Percentiles rank a stretch among this genome's conserved stretches.
These are phyloP conservation scores for Parasteatoda tepidariorum DNA, from an alignment of 1,140 invertebrate species.

Conservation along the genomic window DNA sequence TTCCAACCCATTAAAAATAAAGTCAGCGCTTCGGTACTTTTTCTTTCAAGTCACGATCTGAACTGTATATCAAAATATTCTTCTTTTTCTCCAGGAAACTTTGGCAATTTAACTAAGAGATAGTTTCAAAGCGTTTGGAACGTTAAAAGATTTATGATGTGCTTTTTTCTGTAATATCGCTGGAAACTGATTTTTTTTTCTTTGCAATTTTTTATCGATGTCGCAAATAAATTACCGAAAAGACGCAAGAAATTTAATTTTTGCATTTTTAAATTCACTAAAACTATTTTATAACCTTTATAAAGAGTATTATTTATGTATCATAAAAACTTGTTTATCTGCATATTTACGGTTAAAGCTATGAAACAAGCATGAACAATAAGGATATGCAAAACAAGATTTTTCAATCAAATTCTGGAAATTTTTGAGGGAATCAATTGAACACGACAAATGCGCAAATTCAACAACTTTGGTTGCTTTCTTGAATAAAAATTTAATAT, in stretches of 20 bases:
- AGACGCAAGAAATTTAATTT: not conserved
- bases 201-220: not conserved
- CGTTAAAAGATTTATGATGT: conserved; percentile 28
- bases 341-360: too few species aligned
- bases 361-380: too few species aligned
- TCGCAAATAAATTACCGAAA: not conserved
- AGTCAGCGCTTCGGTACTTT: not conserved
- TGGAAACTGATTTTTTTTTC: not conserved
- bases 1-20: conserved; percentile 34
- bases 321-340: too few species aligned
- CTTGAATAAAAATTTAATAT: too few species aligned
- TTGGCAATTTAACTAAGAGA: conserved; percentile 3
- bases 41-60: conserved; percentile 24
- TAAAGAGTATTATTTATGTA: too few species aligned
- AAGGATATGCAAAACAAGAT: too few species aligned
- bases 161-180: not conserved
- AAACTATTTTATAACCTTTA: too few species aligned
- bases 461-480: too few species aligned
- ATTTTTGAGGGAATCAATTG: too few species aligned
- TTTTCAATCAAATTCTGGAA: too few species aligned
- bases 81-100: conserved; percentile 30
- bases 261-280: too few species aligned
- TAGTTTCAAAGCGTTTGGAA: conserved; percentile 26
- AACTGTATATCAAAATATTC: conserved; percentile 29
- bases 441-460: too few species aligned